Base-by-base conservation (phyloP, 2,113 vertebrate species). In the Oreochromis aureus region DNA sequence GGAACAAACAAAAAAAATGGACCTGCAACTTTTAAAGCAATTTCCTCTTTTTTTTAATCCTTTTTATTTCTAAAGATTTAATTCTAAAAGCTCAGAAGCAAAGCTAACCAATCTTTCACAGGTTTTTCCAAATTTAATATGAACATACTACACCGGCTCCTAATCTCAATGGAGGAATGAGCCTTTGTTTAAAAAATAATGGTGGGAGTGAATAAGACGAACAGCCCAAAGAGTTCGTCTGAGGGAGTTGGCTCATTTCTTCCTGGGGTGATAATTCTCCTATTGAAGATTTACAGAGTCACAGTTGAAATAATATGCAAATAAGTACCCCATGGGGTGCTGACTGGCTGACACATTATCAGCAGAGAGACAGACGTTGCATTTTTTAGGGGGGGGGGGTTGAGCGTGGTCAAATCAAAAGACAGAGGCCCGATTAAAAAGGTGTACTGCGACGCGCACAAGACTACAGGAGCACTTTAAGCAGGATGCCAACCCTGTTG, bases 291-390 rank as follows among this genome's bases (percentile, higher is more conserved):
- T 95, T 95, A 73, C 92, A 85, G 78, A 94, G 90, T 80, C 92
- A 80, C 88, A 51, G 88, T 85, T 87, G 92, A 94, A 96, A 95
- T 89, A 91, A 86, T 95, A 96, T 96, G 95, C 95, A 96, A 96
- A 96, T 96, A 86, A 87, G 87, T 82, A 41, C 96, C 96, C 94
- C 95, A 93, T 92, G 94, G 80, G 80, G 95, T 4, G 92, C 85
- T 19, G 89, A 88, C 84, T 86, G 91, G 81, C 94, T 93, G 90
- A 92, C 90, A 87, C 81, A 93, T 93, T 96, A 96, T 96, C 96
- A 95, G 93, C 95, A 94, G 82, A 94, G 93, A 96, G 88, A 87
- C 96, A 97, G 95, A 24, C 82, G 80, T 90, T 22, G 88, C 88
- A 56, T 54, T 89, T 88, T 95, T 86, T 44, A 81, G 24, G 39